Evolutionary conservation across 1,140 invertebrate species (phyloP), one percentile per base, ranked within the genome.

Genomic region (Hypothenemus hampei): DNA sequence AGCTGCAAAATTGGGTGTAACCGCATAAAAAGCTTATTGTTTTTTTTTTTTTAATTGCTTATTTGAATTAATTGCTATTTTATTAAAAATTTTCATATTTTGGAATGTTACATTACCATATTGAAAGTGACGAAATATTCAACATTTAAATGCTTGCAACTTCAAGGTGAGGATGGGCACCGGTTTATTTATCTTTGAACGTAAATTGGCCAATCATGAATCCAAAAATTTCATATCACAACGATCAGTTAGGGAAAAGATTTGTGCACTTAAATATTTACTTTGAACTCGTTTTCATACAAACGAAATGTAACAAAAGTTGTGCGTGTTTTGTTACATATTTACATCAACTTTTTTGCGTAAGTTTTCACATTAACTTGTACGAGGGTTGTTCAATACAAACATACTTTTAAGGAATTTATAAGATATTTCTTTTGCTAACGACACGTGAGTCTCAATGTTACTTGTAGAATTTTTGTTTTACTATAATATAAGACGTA

Each of bases 91-190:
- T n/a, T n/a, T n/a, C n/a, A n/a, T n/a, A n/a, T n/a, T n/a, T n/a
- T n/a, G n/a, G n/a, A n/a, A n/a, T n/a, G n/a, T n/a, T n/a, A n/a
- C n/a, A n/a, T n/a, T n/a, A n/a, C n/a, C n/a, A n/a, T n/a, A n/a
- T n/a, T 31, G 26, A 31, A 3, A n/a, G 4, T 39, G 11, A 44
- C n/a, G 20, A 44, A 43, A 57, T 35, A 39, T 26, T 41, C 58
- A 55, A 60, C 41, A 55, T 57, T 26, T 51, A 57, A 60, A 54
- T 45, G 3, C 33, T 48, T 8, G 43, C 20, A 54, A 57, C 47
- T 41, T 60, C 46, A 54, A 45, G 36, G 48, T 50, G 37, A 48
- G 37, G 31, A 48, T 46, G 20, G 31, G n/a, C n/a, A 51, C 19
- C 15, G 51, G 33, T 29, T 46, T 41, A 44, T 55, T 45, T 37